Conservation (phyloP, 37 sponge, comb jelly and placozoan genomes). For the Cladorhizidae sp. region DNA sequence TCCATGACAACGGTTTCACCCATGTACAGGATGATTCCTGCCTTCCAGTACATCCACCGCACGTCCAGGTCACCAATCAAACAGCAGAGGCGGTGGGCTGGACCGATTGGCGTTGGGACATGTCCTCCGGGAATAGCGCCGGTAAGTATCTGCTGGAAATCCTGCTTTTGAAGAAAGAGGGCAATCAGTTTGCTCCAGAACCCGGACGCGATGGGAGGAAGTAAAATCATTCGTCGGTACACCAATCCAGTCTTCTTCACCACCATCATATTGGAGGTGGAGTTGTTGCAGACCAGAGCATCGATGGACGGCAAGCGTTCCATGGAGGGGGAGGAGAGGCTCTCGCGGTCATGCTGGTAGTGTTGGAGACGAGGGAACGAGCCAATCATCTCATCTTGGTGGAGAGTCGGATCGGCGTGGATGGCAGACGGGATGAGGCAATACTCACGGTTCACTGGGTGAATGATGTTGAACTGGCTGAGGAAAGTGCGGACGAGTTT, state of each 20-base stretch:
- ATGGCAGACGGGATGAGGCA: slow-evolving; percentile 63
- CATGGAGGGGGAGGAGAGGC: neutral
- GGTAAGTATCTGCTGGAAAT: slow-evolving; percentile 36
- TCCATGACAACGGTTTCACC: slow-evolving; percentile 38
- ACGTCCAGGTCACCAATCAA: slow-evolving; percentile 36
- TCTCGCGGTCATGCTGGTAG: neutral
- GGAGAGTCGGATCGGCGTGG: slow-evolving; percentile 16
- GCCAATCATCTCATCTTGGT: slow-evolving; percentile 8
- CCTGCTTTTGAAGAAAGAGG: slow-evolving; percentile 55
- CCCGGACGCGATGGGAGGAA: slow-evolving; percentile 63
- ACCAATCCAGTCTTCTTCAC: slow-evolving; percentile 40
- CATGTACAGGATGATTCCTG: slow-evolving; percentile 60
- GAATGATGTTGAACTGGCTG: slow-evolving; percentile 37
- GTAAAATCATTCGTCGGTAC: slow-evolving; percentile 42
- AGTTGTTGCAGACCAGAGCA: neutral
- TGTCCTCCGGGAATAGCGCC: neutral
- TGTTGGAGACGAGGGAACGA: slow-evolving; percentile 13
- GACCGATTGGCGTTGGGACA: neutral
- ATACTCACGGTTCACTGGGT: slow-evolving; percentile 43
- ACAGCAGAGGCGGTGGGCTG: slow-evolving; percentile 12
- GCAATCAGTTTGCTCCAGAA: slow-evolving; percentile 80
- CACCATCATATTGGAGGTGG: neutral
- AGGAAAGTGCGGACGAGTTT: slow-evolving; percentile 47
- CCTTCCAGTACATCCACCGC: slow-evolving; percentile 78
- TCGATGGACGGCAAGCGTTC: neutral